These are phyloP conservation scores for Diaprepes abbreviatus DNA, from an alignment of 2,888 invertebrate species.

Conservation along the genomic window DNA sequence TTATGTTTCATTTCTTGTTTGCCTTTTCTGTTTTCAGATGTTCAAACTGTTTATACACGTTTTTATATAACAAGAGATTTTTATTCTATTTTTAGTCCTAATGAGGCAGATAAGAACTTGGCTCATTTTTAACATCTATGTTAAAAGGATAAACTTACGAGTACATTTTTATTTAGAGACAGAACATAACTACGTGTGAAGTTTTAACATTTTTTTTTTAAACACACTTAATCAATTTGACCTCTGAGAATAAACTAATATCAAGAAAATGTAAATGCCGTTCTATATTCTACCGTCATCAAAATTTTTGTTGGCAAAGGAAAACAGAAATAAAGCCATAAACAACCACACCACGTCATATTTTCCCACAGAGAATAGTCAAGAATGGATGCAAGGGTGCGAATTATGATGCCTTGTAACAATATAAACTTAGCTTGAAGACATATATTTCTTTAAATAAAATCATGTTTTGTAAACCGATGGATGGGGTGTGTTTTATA, in stretches of 20 bases:
- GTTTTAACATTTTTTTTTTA: neutral
- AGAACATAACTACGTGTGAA: too few relatives aligned
- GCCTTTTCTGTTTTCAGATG: too few relatives aligned
- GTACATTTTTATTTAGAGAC: too few relatives aligned
- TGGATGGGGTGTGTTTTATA: conserved; percentile 13
- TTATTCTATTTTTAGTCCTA: too few relatives aligned
- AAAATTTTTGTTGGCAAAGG: conserved; percentile 11
- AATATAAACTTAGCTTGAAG: conserved; percentile 12
- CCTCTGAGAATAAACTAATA: neutral
- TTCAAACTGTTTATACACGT: too few relatives aligned
- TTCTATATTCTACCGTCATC: neutral
- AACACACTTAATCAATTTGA: neutral
- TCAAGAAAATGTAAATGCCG: neutral
- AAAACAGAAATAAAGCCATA: conserved; percentile 16
- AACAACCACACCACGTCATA: conserved; percentile 26
- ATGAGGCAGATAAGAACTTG: too few relatives aligned
- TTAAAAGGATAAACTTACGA: too few relatives aligned
- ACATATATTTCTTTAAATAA: conserved; percentile 16
- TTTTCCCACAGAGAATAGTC: conserved; percentile 18
- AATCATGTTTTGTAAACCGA: conserved; percentile 18
- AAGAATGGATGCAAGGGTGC: conserved; percentile 20
- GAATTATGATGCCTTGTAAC: conserved; percentile 12
- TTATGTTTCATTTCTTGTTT: too few relatives aligned
- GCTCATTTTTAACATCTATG: too few relatives aligned
- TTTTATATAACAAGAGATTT: too few relatives aligned